These are phyloP conservation scores for Eidolon helvum DNA, from an alignment of 2,113 vertebrate genomes.

Conservation along the genomic window DNA sequence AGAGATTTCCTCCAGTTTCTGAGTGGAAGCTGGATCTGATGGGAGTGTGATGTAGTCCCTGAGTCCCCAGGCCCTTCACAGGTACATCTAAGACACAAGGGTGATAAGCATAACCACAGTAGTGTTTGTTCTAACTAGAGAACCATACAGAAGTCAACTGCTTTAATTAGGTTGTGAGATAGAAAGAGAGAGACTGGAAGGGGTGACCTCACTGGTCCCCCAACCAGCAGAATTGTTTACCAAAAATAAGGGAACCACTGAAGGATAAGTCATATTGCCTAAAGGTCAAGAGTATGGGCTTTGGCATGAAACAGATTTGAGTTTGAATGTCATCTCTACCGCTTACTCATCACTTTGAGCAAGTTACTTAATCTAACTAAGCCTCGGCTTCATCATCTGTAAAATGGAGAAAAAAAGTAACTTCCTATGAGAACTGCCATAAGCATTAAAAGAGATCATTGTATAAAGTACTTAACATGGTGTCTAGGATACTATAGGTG, in stretches of 20 bases:
- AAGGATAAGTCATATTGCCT: not conserved
- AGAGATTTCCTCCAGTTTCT: not conserved
- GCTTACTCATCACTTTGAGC: not conserved
- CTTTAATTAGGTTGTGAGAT: not conserved
- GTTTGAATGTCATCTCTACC: not conserved
- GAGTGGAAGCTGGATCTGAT: not conserved
- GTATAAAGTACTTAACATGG: not conserved
- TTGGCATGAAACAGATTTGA: not conserved
- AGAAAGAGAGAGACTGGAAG: not conserved
- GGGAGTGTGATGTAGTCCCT: rapidly evolving
- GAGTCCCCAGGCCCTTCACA: not conserved
- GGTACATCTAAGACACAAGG: not conserved
- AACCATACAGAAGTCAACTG: not conserved
- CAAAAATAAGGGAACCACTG: not conserved
- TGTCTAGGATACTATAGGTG: not conserved
- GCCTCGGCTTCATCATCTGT: not conserved
- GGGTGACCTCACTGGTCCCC: not conserved
- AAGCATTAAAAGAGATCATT: not conserved
- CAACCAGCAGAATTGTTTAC: not conserved
- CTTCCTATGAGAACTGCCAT: not conserved
- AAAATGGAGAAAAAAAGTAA: not conserved
- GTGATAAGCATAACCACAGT: not conserved
- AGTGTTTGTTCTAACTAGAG: not conserved
- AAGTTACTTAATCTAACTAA: not conserved
- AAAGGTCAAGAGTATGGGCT: not conserved